These are phyloP conservation scores for Platalea minor DNA, from an alignment of 2,797 vertebrate species.

Conservation along the genomic window DNA sequence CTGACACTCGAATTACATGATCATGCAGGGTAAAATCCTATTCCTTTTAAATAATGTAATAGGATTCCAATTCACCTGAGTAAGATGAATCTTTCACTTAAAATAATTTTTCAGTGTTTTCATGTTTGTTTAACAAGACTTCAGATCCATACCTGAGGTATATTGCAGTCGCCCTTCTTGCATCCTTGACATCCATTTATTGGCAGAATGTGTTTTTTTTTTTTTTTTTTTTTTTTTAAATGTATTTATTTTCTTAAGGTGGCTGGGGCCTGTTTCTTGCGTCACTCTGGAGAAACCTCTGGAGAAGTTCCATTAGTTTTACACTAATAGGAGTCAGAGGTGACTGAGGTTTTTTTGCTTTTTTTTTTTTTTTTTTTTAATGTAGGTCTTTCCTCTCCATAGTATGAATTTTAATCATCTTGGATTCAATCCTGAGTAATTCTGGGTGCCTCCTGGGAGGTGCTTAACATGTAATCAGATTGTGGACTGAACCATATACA, in stretches of 20 bases:
- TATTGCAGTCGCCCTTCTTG: neutral
- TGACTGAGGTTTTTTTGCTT: neutral
- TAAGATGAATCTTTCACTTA: neutral
- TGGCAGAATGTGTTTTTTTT: neutral
- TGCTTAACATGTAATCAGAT: slow-evolving; percentile 2
- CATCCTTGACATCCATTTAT: neutral
- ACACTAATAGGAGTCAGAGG: neutral
- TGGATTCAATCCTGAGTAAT: slow-evolving; percentile 20
- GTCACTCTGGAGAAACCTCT: neutral
- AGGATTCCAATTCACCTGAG: neutral
- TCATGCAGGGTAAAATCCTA: neutral
- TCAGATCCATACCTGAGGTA: neutral
- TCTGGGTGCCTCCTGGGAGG: neutral
- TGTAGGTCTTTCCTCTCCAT: neutral
- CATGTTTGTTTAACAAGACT: neutral
- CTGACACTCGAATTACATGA: neutral
- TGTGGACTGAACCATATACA: neutral
- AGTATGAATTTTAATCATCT: neutral
- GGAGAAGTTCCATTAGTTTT: neutral
- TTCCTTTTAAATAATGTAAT: neutral
- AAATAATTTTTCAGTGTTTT: neutral
- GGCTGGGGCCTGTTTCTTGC: neutral
- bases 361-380: neutral
- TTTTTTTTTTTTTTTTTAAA: neutral
- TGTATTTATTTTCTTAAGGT: neutral